Percentiles rank a stretch among this genome's conserved stretches.
phyloP scores from a whole-genome alignment of 2,888 invertebrate genomes.

The Gortyna flavago region DNA sequence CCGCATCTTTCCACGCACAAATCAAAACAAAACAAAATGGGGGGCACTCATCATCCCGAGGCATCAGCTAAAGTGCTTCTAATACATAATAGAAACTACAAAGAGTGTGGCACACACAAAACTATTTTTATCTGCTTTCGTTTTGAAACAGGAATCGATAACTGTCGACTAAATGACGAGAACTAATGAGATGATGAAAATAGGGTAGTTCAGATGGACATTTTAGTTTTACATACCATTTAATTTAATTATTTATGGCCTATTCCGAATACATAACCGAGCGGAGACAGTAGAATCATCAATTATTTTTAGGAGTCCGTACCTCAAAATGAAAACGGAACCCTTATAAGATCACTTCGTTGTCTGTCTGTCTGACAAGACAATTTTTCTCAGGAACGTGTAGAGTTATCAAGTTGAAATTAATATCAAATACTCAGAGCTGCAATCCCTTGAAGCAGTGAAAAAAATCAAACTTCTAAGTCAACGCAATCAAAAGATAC shows the following conservation, averaged over 20 bases:
- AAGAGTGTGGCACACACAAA: background rate
- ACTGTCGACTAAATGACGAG: constrained; percentile 30
- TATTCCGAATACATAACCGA: background rate
- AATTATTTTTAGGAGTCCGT: background rate
- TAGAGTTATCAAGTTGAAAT: no score
- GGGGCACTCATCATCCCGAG: constrained; percentile 20
- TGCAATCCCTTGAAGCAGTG: no score
- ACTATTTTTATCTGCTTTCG: constrained; percentile 41
- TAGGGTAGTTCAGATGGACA: constrained; percentile 9
- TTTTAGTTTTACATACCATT: background rate
- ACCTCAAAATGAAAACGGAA: no score
- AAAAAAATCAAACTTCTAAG: no score
- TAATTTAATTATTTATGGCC: background rate
- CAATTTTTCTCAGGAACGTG: no score
- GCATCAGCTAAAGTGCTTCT: constrained; percentile 50
- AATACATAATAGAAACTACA: constrained; percentile 28
- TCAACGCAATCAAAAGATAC: no score
- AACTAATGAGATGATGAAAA: constrained; percentile 38
- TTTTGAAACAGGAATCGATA: constrained; percentile 35
- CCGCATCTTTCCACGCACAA: background rate
- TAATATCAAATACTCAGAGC: no score
- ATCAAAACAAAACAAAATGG: constrained; percentile 19
- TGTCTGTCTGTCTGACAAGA: no score
- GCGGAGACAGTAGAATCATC: background rate
- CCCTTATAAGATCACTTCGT: no score